Conservation (phyloP, 2,888 invertebrate species). For the Drosophila hamatofila region DNA sequence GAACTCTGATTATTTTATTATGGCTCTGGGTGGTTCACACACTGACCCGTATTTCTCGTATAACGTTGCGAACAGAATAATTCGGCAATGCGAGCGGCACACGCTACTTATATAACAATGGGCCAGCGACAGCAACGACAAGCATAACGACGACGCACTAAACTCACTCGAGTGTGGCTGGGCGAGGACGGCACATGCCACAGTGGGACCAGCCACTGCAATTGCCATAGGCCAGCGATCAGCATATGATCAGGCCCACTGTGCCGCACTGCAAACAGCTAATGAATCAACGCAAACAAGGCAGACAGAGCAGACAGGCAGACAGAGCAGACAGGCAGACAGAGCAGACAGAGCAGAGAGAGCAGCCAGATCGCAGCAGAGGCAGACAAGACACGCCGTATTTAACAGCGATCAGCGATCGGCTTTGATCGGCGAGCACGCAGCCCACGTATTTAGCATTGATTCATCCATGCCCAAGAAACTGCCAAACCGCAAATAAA, state of each 20-base stretch:
- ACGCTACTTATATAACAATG: slow-evolving; percentile 80
- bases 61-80: slow-evolving; percentile 72
- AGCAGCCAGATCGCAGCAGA: slow-evolving; percentile 43
- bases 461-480: slow-evolving; percentile 51
- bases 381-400: slow-evolving; percentile 58
- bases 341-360: slow-evolving; percentile 5
- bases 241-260: slow-evolving; percentile 25
- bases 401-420: slow-evolving; percentile 50
- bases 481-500: slow-evolving; percentile 38
- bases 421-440: slow-evolving; percentile 28
- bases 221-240: neutral
- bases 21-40: slow-evolving; percentile 51
- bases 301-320: slow-evolving; percentile 14
- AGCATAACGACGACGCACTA: slow-evolving; percentile 38
- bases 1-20: slow-evolving; percentile 22
- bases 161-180: slow-evolving; percentile 76
- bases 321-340: neutral
- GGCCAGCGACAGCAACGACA: slow-evolving; percentile 6
- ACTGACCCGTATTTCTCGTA: slow-evolving; percentile 73
- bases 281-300: slow-evolving; percentile 71
- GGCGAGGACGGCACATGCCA: slow-evolving; percentile 43
- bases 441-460: slow-evolving; percentile 38
- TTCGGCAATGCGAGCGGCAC: slow-evolving; percentile 63
- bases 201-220: slow-evolving; percentile 16
- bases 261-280: slow-evolving; percentile 36